Base-by-base conservation (phyloP, 2,888 invertebrate species). In the Molanna angustata region DNA sequence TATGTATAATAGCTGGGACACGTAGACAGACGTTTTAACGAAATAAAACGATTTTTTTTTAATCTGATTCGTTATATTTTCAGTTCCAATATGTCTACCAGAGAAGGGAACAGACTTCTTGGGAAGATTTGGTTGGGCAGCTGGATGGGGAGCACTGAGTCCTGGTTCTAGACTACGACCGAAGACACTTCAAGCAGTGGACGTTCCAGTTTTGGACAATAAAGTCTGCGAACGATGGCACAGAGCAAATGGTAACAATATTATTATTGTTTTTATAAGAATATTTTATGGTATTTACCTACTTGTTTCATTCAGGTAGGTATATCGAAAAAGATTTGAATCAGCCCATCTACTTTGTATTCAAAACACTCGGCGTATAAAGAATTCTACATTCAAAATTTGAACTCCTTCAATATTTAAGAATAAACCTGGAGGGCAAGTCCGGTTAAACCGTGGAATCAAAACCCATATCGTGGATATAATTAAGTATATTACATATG, bases 181-280 rank as follows among this genome's bases (percentile, higher is more conserved):
- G 1, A 88, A 94, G 65, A 94, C 93, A 0, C 74, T 94, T 48
- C 94, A 94, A 70, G 90, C 92, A 0, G 93, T 94, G 7, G 91
- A 92, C 65, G 94, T 94, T 58, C 94, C 94, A 0, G 92, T 94
- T n/a, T 83, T 94, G 54, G 93, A 94, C 67, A 94, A 93, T 67
- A 78, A 91, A 56, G 80, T 82, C 37, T 83, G 83, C 61, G 83
- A 83, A 63, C 68, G 82, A 63, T 83, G 82, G 82, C 83, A 83
- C 62, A 72, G 82, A 37, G 81, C 82, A 62, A 83, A 83, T 61
- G 83, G 83, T 73, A 66, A 67, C 27, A 7, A 27, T 27, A 7
- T 27, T 27, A 27, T 27, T 27, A 27, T 27, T 27, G 6, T 27
- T 27, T 27, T 27, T 27, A 7, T 27, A 27, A 11, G 11, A 27